Evolutionary conservation across 2,888 invertebrate species (phyloP), one percentile per base, ranked within the genome.

Genomic region (Unio delphinus): DNA sequence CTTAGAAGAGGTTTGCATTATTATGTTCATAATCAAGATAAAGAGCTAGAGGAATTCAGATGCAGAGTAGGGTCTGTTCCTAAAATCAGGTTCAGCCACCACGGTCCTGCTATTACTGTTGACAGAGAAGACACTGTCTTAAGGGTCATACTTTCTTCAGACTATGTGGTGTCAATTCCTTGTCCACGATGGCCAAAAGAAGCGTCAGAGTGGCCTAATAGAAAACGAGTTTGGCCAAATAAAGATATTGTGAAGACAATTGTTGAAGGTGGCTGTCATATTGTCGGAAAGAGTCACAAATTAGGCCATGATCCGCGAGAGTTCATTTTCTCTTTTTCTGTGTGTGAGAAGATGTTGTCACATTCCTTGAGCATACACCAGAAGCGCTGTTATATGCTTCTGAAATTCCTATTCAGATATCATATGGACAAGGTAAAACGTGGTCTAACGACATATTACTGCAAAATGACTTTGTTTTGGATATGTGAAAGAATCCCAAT

Each of bases 101-200:
- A 68, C 63, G 63, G 63, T 5, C 68, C 68, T 20, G 68, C 68
- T 6, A 28, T 68, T 15, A 68, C 64, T 26, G 57, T 30, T 18
- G 64, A 68, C 45, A 45, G 30, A 34, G 55, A 18, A 3, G 63
- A 28, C 26, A 58, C 68, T 4, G 34, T 34, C 18, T 30, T 34
- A 17, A 67, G 26, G 30, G n/a, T 63, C 1, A 56, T 45, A 17
- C 4, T 18, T 17, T 63, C 68, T 3, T 28, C 28, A 54, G 63
- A 68, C 26, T 58, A 68, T 58, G 68, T 68, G 0, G 58, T 68
- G 3, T 63, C 68, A 15, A 59, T 68, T 8, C 68, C 64, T 45
- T 68, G 68, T 64, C 68, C 68, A 28, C 54, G 68, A 34, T 68
- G 68, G 68, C 68, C 68, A 26, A 17, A 11, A 58, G 68, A 68